Evolutionary conservation across 2,888 invertebrate species (phyloP).

Genomic region (Drosophila testacea): DNA sequence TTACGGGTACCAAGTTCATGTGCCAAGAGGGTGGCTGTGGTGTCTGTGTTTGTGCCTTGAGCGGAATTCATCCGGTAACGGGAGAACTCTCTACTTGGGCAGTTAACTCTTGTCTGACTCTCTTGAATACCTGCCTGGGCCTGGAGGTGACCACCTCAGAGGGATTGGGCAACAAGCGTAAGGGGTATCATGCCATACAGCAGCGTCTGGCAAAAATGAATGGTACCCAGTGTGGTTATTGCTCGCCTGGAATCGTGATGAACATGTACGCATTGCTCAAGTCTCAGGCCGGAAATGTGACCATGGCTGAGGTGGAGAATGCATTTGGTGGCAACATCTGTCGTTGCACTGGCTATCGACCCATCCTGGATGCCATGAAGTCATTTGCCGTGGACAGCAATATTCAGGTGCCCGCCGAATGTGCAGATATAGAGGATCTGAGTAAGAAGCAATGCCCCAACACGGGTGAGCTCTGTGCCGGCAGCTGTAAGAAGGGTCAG

Average conservation of each 20-base stretch:
- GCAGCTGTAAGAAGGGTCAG: conserved; percentile 72
- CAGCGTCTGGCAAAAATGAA: conserved; percentile 88
- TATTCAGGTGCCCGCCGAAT: conserved; percentile 83
- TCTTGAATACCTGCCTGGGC: conserved; percentile 88
- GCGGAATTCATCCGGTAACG: conserved; percentile 82
- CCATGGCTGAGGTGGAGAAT: conserved; percentile 89
- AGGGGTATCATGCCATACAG: conserved; percentile 90
- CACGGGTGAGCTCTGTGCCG: conserved; percentile 83
- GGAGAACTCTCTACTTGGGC: conserved; percentile 86
- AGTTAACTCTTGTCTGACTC: conserved; percentile 90
- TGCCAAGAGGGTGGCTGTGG: conserved; percentile 90
- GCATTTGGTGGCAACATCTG: conserved; percentile 92
- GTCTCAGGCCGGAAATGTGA: conserved; percentile 86
- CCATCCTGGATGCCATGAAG: conserved; percentile 92
- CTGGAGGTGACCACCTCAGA: conserved; percentile 90
- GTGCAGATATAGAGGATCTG: conserved; percentile 85
- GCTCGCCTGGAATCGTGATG: conserved; percentile 92
- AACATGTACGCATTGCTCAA: conserved; percentile 88
- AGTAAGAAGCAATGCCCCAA: conserved; percentile 85
- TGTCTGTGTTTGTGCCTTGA: conserved; percentile 86
- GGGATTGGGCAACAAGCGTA: conserved; percentile 88
- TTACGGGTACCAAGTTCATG: conserved; percentile 89
- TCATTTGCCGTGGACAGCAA: conserved; percentile 89
- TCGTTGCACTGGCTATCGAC: conserved; percentile 92
- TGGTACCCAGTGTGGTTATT: conserved; percentile 91